phyloP scores from a whole-genome alignment of 1,140 invertebrate genomes.

The Chymomyza costata region DNA sequence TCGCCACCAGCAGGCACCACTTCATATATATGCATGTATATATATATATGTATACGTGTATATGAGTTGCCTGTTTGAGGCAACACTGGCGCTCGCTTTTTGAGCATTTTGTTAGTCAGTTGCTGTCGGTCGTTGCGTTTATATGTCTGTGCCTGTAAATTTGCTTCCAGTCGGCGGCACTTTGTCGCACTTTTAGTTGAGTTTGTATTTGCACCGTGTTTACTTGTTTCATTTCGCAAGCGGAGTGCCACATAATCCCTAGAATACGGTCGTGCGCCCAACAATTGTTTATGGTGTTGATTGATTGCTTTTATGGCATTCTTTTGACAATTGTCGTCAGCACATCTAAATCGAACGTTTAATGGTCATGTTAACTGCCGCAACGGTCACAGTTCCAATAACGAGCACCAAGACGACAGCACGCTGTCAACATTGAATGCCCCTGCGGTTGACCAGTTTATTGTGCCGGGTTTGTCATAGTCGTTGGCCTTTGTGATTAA shows the following conservation, averaged over 20 bases:
- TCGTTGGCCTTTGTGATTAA: constrained; percentile 20
- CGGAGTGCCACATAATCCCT: no score
- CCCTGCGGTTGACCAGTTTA: no score
- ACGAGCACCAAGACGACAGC: constrained; percentile 13
- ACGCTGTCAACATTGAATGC: constrained; percentile 30
- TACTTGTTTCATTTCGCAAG: no score
- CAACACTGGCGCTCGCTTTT: not conserved
- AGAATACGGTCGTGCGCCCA: no score
- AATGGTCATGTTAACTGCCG: constrained; percentile 41
- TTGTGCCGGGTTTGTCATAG: constrained; percentile 24
- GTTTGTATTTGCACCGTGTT: no score
- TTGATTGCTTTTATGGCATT: constrained; percentile 57
- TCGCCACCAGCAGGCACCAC: no score
- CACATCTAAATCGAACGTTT: constrained; percentile 50
- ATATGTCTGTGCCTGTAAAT: constrained; percentile 29
- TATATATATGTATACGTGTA: no score
- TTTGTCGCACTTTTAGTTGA: no score
- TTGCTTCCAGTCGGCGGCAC: no score
- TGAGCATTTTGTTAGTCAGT: constrained; percentile 25
- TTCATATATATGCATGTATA: no score
- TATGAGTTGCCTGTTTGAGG: no score
- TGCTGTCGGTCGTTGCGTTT: constrained; percentile 22
- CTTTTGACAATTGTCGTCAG: constrained; percentile 38
- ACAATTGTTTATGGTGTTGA: no score
- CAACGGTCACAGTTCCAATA: constrained; percentile 17